These are phyloP conservation scores for Drosophila arizonae DNA, from an alignment of 1,140 invertebrate genomes.

Conservation along the genomic window DNA sequence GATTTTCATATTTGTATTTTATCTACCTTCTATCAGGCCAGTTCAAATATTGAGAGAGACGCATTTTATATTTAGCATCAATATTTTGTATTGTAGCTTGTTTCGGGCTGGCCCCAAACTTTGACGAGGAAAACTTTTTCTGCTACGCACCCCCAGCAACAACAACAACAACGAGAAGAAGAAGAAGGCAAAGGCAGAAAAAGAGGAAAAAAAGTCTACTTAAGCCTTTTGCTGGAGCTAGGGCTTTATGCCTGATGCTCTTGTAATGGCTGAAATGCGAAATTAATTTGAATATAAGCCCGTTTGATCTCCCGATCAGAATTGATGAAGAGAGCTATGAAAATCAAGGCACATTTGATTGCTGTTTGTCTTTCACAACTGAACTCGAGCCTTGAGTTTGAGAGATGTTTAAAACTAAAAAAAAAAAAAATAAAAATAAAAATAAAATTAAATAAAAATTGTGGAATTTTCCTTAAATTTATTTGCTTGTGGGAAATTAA, in stretches of 20 bases:
- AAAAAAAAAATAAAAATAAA: too few species aligned
- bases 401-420: too few species aligned
- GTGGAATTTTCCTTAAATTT: too few species aligned
- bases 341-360: conserved; percentile 22
- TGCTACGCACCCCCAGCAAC: conserved; percentile 45
- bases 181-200: not conserved
- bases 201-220: not conserved
- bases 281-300: conserved; percentile 45
- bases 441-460: too few species aligned
- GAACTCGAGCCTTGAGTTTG: not conserved
- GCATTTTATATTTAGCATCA: conserved; percentile 74
- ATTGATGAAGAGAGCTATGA: conserved; percentile 37
- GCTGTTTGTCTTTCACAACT: not conserved
- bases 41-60: conserved; percentile 8
- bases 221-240: not conserved
- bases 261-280: conserved; percentile 11
- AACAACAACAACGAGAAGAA: not conserved
- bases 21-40: conserved; percentile 54
- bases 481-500: too few species aligned
- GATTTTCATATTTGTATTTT: conserved; percentile 72
- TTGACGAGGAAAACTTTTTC: conserved; percentile 47
- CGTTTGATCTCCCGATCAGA: conserved; percentile 36
- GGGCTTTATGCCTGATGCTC: conserved; percentile 10
- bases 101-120: conserved; percentile 28
- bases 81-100: conserved; percentile 69